phyloP scores from a whole-genome alignment of 2,113 vertebrate species.

The Elgaria multicarinata region DNA sequence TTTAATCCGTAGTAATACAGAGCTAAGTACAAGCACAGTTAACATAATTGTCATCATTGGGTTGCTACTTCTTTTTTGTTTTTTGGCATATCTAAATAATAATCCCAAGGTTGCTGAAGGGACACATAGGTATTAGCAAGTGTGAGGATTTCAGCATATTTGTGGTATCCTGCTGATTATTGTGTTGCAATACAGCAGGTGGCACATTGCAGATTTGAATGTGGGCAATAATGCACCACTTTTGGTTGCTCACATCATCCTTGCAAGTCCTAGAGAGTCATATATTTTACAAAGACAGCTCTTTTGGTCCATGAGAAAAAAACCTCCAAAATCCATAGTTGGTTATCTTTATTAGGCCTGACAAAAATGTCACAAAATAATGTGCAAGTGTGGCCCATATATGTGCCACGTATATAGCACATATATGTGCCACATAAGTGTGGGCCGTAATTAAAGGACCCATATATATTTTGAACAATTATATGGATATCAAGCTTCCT shows the following conservation, averaged over 20 bases:
- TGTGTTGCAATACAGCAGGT: not conserved
- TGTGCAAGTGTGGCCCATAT: no score
- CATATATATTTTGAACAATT: not conserved
- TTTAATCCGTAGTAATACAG: not conserved
- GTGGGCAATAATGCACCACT: constrained; percentile 21
- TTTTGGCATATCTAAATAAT: not conserved
- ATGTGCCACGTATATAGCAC: no score
- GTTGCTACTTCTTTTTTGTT: no score
- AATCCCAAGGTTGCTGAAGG: not conserved
- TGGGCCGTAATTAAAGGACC: not conserved
- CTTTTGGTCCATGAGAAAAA: no score
- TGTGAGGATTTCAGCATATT: not conserved
- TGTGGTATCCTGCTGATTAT: not conserved
- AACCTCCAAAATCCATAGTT: no score
- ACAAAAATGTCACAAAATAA: no score
- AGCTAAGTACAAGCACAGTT: not conserved
- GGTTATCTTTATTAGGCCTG: no score
- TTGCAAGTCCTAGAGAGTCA: not conserved
- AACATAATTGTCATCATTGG: not conserved
- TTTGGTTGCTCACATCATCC: constrained; percentile 9
- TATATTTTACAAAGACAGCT: not conserved
- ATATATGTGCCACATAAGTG: no score
- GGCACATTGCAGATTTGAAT: constrained; percentile 33
- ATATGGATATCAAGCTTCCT: not conserved
- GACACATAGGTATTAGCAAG: not conserved